Percentiles rank a stretch among this genome's conserved stretches.
Conservation (phyloP, 92 coral and sea anemone species). For the Porites divaricata region DNA sequence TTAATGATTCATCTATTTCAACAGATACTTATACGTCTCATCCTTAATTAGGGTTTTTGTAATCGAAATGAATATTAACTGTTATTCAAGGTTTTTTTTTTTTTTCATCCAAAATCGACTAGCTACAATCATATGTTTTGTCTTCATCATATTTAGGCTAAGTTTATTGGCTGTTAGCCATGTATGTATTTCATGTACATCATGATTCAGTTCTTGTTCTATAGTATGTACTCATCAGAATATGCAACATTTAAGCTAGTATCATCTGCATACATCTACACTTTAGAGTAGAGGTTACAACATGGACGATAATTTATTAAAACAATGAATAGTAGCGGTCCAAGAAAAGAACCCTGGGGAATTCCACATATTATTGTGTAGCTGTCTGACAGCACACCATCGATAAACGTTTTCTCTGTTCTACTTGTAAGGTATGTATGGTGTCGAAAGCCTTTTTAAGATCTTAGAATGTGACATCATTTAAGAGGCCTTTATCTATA, state of each 20-base stretch:
- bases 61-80: neutral
- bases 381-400: too few relatives aligned
- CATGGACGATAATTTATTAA: too few relatives aligned
- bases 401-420: too few relatives aligned
- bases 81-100: neutral
- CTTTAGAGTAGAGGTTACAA: too few relatives aligned
- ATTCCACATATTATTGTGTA: too few relatives aligned
- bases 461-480: too few relatives aligned
- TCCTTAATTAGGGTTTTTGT: neutral
- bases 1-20: neutral
- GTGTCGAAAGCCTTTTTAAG: too few relatives aligned
- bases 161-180: neutral
- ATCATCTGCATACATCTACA: too few relatives aligned
- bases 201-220: neutral
- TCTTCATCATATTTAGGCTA: neutral
- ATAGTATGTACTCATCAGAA: neutral
- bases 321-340: too few relatives aligned
- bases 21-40: conserved; percentile 6
- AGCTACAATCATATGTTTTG: neutral
- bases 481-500: too few relatives aligned
- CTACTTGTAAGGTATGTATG: too few relatives aligned
- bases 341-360: too few relatives aligned
- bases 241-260: neutral
- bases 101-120: neutral
- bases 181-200: neutral